These are phyloP conservation scores for Lophura nycthemera DNA, from an alignment of 2,113 vertebrate species.

Conservation along the genomic window DNA sequence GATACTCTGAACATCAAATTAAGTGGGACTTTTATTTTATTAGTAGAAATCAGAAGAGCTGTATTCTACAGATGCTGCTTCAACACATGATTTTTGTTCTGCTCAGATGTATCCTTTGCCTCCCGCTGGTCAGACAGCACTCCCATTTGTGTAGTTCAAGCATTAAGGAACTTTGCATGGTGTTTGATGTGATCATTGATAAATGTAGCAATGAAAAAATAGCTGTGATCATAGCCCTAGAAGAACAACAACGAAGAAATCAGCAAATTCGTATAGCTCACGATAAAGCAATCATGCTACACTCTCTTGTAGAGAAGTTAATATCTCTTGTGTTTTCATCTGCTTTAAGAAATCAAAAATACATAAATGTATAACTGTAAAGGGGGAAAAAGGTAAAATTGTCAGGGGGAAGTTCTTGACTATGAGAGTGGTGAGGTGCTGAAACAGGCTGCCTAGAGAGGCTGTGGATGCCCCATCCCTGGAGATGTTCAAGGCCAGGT, in stretches of 20 bases:
- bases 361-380: not conserved
- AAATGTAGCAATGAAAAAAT: constrained; percentile 94
- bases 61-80: not conserved
- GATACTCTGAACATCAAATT: constrained; percentile 26
- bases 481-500: too few species aligned
- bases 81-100: not conserved
- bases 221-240: constrained; percentile 97
- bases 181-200: constrained; percentile 94
- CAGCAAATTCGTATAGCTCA: not conserved
- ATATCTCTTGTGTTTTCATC: not conserved
- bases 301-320: not conserved
- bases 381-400: too few species aligned
- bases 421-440: too few species aligned
- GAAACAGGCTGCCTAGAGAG: too few species aligned
- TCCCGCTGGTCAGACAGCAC: not conserved
- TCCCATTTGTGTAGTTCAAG: constrained; percentile 62
- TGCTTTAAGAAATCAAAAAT: not conserved
- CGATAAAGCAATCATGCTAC: not conserved
- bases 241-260: not conserved
- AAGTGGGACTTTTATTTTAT: constrained; percentile 37
- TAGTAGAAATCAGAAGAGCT: not conserved
- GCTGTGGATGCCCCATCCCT: too few species aligned
- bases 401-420: too few species aligned
- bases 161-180: constrained; percentile 93
- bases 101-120: not conserved